These are phyloP conservation scores for Phenganax subtilis DNA, from an alignment of 92 coral and sea anemone genomes.

Conservation along the genomic window DNA sequence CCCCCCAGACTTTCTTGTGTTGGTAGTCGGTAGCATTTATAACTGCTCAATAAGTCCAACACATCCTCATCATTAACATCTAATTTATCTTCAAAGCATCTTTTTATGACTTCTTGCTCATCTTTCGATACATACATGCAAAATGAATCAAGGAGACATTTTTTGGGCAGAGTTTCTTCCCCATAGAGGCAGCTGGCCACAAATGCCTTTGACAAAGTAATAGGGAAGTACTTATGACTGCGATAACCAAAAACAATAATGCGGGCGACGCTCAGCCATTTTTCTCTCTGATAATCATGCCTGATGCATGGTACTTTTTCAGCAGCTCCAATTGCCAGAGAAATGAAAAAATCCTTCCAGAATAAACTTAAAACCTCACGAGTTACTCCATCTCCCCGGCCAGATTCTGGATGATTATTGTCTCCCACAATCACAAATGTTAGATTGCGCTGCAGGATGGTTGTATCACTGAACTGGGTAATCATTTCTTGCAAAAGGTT, in stretches of 20 bases:
- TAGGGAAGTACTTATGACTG: background rate
- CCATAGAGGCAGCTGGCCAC: slow-evolving; percentile 28
- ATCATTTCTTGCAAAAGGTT: background rate
- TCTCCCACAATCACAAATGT: background rate
- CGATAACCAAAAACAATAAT: slow-evolving; percentile 35
- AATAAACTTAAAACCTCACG: background rate
- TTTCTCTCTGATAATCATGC: slow-evolving; percentile 38
- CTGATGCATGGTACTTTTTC: slow-evolving; percentile 26
- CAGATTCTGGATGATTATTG: background rate
- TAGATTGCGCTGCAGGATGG: background rate
- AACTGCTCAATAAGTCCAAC: too few species aligned
- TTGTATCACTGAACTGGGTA: background rate
- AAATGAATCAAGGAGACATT: background rate
- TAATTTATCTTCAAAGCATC: too few species aligned
- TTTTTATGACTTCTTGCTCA: background rate
- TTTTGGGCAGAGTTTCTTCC: slow-evolving; percentile 12
- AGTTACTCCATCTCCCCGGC: background rate
- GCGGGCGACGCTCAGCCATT: slow-evolving; percentile 37
- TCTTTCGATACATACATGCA: background rate
- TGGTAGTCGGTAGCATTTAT: too few species aligned
- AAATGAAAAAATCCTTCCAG: background rate
- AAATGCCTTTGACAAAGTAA: slow-evolving; percentile 16
- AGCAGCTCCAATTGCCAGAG: background rate
- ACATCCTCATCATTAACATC: too few species aligned
- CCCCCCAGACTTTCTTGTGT: too few species aligned